Evolutionary conservation across 2,113 vertebrate species (phyloP), one percentile per base, ranked within the genome.

Genomic region (Opisthocomus hoazin): DNA sequence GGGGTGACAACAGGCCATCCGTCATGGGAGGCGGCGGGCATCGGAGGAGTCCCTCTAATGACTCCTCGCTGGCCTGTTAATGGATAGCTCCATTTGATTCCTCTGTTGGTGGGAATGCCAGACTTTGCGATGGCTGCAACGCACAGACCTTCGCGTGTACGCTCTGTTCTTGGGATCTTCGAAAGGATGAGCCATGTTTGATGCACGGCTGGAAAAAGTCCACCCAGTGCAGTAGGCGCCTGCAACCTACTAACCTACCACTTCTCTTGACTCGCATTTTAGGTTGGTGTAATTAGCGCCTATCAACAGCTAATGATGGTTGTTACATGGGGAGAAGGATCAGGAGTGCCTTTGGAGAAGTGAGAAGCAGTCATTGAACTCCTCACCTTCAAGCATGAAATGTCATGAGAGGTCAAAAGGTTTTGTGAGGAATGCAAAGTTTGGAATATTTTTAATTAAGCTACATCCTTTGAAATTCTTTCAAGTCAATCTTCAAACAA

Each of bases 351-450:
- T 97, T 96, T 96, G 87, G 91, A 94, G 95, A 97, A 91, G 97
- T 94, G 91, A 93, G 95, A 97, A 96, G 90, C 85, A 95, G 96
- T 95, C 97, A 97, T 90, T 96, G 96, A 96, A 32, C 89, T 95
- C 93, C 97, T 98, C 97, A 97, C 94, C 92, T 95, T 84, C 32
- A 57, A 79, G 95, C 94, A 93, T 91, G 90, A 93, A 94, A 91
- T 97, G 94, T 98, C 84, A 22, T 53, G 45, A 51, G 37, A 93
- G 98, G 98, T 98, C 95, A 97, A 97, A 96, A 96, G 98, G 98
- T 98, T 97, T 89, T 78, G 96, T 19, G 63, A 97, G 97, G 97
- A 97, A 97, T 97, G 96, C 90, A 94, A 94, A 94, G 93, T 97
- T 97, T 96, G 87, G 83, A 96, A 83, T 94, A 96, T 93, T 96